Conservation (phyloP, 2,113 vertebrate species). For the Murina feae region DNA sequence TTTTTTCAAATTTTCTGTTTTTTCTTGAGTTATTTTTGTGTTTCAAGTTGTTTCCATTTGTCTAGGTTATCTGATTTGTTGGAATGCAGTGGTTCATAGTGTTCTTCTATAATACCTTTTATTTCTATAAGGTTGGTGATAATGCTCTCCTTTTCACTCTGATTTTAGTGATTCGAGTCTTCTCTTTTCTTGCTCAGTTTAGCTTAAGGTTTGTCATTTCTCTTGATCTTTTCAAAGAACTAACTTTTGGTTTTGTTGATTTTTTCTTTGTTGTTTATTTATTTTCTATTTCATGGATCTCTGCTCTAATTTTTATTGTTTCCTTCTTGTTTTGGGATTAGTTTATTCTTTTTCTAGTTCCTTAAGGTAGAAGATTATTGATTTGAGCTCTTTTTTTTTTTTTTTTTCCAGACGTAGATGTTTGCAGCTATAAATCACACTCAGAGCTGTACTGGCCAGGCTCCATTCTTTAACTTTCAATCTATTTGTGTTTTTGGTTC, state of each 20-base stretch:
- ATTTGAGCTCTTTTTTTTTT: background rate
- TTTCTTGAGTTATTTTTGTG: background rate
- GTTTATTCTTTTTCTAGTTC: background rate
- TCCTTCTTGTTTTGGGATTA: background rate
- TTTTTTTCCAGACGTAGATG: background rate
- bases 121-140: background rate
- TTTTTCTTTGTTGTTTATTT: slow-evolving; percentile 2
- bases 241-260: slow-evolving; percentile 7
- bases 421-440: background rate
- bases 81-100: background rate
- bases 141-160: background rate
- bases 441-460: background rate
- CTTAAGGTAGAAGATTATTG: background rate
- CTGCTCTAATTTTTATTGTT: background rate
- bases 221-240: background rate
- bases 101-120: background rate
- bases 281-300: background rate
- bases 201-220: background rate
- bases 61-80: background rate
- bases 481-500: background rate
- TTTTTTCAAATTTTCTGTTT: background rate
- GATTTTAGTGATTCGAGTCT: background rate
- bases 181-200: background rate
- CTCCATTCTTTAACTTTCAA: background rate
- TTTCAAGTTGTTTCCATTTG: background rate